phyloP scores from a whole-genome alignment of 2,888 invertebrate species.

The Teleiodes luculella region DNA sequence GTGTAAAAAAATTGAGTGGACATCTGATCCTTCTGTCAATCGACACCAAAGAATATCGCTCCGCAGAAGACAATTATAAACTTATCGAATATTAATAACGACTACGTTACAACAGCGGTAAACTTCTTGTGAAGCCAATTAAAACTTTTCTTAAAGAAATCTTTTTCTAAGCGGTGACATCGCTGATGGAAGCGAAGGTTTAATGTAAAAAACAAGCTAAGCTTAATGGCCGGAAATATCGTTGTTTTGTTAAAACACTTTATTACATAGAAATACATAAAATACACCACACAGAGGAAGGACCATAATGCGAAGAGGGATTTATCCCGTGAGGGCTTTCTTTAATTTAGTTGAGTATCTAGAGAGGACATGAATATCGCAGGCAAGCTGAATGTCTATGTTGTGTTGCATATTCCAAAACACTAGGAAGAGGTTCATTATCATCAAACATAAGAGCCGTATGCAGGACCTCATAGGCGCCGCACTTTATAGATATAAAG shows the following conservation, averaged over 20 bases:
- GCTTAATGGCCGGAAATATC: not conserved
- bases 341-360: too few relatives aligned
- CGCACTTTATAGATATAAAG: too few relatives aligned
- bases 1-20: not conserved
- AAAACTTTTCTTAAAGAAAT: slow-evolving; percentile 17
- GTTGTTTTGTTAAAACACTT: not conserved
- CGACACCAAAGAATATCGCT: slow-evolving; percentile 14
- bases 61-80: slow-evolving; percentile 23
- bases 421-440: too few relatives aligned
- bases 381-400: too few relatives aligned
- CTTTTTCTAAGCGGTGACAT: not conserved
- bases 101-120: not conserved
- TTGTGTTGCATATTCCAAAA: too few relatives aligned
- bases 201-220: not conserved
- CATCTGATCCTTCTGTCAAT: slow-evolving; percentile 21
- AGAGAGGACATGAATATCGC: too few relatives aligned
- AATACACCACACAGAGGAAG: too few relatives aligned
- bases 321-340: too few relatives aligned
- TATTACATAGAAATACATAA: too few relatives aligned
- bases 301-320: too few relatives aligned
- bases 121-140: slow-evolving; percentile 10
- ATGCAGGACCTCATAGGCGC: too few relatives aligned
- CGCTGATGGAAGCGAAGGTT: not conserved
- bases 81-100: slow-evolving; percentile 23
- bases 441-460: too few relatives aligned